Conservation (phyloP, 2,888 invertebrate genomes). For the Alentia gelatinosa region DNA sequence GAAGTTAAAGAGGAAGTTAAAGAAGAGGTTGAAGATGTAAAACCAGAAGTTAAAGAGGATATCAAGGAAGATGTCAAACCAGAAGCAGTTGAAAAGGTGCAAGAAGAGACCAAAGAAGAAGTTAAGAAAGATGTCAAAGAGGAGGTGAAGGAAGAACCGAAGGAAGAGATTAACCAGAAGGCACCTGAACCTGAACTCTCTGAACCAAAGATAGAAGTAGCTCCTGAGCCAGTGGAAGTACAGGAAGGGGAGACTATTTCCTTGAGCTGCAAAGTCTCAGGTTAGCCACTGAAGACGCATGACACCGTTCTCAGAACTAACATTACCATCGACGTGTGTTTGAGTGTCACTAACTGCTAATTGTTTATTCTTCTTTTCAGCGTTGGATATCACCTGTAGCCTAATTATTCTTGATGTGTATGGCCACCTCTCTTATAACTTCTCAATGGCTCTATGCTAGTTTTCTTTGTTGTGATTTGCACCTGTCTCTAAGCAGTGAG, state of each 20-base stretch:
- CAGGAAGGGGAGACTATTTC: background rate
- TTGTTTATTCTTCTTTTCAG: background rate
- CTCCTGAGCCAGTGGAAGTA: conserved; percentile 13
- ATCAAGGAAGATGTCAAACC: background rate
- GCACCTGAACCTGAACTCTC: background rate
- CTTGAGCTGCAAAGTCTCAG: conserved; percentile 29
- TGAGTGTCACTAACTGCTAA: background rate
- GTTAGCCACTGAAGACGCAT: background rate
- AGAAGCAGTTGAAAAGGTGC: background rate
- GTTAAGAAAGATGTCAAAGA: background rate
- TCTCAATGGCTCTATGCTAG: no score
- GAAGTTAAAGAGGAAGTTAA: background rate
- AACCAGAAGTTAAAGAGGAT: background rate
- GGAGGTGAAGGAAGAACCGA: background rate
- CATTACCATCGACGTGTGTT: background rate
- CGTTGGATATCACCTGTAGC: no score
- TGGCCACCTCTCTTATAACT: no score
- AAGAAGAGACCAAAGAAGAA: background rate
- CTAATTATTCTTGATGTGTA: no score
- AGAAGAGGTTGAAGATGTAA: background rate
- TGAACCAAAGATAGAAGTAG: conserved; percentile 25
- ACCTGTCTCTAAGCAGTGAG: no score
- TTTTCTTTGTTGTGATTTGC: no score
- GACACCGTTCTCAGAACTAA: background rate
- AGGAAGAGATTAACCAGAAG: background rate